These are phyloP conservation scores for Harlomillsia oculata DNA, from an alignment of 1,140 invertebrate genomes.

Conservation along the genomic window DNA sequence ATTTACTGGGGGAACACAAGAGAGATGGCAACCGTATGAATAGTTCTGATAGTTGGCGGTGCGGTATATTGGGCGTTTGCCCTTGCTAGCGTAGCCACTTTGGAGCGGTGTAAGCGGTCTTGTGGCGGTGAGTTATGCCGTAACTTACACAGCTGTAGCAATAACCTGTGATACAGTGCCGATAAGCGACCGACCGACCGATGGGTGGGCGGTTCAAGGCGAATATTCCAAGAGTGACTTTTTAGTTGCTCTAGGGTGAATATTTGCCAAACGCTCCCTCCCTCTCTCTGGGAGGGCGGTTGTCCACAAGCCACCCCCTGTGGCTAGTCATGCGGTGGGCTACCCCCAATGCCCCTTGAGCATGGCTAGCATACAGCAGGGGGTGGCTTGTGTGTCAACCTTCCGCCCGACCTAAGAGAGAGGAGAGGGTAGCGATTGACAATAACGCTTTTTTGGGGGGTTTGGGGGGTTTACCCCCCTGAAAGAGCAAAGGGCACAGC, in stretches of 20 bases:
- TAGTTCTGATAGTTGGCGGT: no score
- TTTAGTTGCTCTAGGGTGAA: slow-evolving; percentile 8
- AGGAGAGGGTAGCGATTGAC: not conserved
- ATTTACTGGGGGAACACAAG: slow-evolving; percentile 5
- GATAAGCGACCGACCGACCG: slow-evolving; percentile 6
- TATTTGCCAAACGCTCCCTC: slow-evolving; percentile 7
- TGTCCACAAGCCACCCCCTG: slow-evolving; percentile 4
- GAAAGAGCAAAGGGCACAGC: not conserved
- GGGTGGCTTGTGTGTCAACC: not conserved
- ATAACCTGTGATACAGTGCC: slow-evolving; percentile 1
- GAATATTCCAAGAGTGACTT: slow-evolving; percentile 5
- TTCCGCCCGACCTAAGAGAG: not conserved
- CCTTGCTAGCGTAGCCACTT: slow-evolving; percentile 2
- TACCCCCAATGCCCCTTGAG: not conserved
- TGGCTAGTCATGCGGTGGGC: not conserved
- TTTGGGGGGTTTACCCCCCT: not conserved
- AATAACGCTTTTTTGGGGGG: not conserved
- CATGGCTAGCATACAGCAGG: not conserved
- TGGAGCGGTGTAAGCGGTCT: slow-evolving; percentile 6
- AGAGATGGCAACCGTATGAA: slow-evolving; percentile 2
- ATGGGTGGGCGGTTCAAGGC: slow-evolving; percentile 1
- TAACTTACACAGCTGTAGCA: slow-evolving; percentile 1
- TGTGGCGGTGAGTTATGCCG: slow-evolving; percentile 3
- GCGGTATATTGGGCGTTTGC: slow-evolving; percentile 7
- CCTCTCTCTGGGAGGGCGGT: slow-evolving; percentile 4